These are phyloP conservation scores for Caloenas nicobarica DNA, from an alignment of 2,113 vertebrate species.

Conservation along the genomic window DNA sequence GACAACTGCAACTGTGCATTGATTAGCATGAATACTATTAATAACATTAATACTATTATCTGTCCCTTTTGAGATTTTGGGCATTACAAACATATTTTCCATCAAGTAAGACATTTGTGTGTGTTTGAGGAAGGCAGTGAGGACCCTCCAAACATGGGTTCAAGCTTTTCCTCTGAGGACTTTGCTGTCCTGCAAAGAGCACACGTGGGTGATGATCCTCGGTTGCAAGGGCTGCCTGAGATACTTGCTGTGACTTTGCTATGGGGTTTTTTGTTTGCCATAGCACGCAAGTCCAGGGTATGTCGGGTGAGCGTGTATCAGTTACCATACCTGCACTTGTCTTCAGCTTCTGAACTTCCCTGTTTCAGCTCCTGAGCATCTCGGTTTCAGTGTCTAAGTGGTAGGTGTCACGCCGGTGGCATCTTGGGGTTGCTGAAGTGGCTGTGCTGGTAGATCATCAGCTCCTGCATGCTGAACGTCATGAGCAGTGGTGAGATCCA, in stretches of 20 bases:
- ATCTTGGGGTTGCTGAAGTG: not conserved
- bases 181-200: not conserved
- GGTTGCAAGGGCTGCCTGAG: not conserved
- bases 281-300: not conserved
- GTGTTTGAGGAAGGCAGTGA: not conserved
- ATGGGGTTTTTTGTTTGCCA: not conserved
- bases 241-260: not conserved
- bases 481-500: not conserved
- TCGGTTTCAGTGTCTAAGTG: not conserved
- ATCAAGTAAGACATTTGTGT: not conserved
- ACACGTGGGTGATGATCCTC: not conserved
- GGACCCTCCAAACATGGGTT: not conserved
- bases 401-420: not conserved
- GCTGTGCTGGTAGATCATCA: not conserved
- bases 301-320: not conserved
- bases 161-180: not conserved
- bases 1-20: not conserved
- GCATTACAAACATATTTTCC: not conserved
- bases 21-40: not conserved
- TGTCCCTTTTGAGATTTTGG: not conserved
- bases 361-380: not conserved
- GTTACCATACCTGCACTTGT: not conserved
- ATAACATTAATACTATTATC: not conserved
- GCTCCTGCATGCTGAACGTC: not conserved
- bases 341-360: not conserved